These are phyloP conservation scores for Laupala kohalensis DNA, from an alignment of 1,140 invertebrate genomes.

Conservation along the genomic window DNA sequence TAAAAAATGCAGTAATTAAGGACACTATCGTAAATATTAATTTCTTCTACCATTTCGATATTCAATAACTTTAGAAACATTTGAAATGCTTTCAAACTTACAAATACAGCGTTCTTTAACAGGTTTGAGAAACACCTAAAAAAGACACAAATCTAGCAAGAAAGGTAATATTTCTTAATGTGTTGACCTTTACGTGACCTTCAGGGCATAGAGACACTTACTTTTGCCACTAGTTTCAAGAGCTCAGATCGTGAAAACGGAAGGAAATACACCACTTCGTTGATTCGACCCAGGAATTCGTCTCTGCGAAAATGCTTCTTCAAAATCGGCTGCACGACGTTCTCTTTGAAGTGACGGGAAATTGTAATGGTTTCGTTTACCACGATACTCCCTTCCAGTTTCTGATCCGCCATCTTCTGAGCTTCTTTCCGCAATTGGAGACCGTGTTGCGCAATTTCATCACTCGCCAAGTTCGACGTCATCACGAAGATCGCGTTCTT, in stretches of 20 bases:
- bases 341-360: slow-evolving; percentile 59
- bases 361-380: slow-evolving; percentile 56
- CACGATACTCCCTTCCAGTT: slow-evolving; percentile 29
- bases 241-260: slow-evolving; percentile 78
- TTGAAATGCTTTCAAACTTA: no score
- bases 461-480: slow-evolving; percentile 87
- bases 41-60: no score
- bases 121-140: no score
- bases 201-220: no score
- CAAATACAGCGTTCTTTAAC: no score
- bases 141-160: no score
- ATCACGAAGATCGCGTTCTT: slow-evolving; percentile 92
- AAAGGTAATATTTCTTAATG: no score
- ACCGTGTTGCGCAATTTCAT: slow-evolving; percentile 80
- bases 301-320: slow-evolving; percentile 79
- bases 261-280: slow-evolving; percentile 89
- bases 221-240: slow-evolving; percentile 59
- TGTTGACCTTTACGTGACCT: no score
- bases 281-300: slow-evolving; percentile 87
- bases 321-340: slow-evolving; percentile 69
- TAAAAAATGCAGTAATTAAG: no score
- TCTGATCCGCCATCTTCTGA: slow-evolving; percentile 26
- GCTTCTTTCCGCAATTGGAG: slow-evolving; percentile 66
- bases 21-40: no score
- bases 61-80: no score